Evolutionary conservation across 2,797 vertebrate species (phyloP).

Genomic region (Myiotriccus ornatus): DNA sequence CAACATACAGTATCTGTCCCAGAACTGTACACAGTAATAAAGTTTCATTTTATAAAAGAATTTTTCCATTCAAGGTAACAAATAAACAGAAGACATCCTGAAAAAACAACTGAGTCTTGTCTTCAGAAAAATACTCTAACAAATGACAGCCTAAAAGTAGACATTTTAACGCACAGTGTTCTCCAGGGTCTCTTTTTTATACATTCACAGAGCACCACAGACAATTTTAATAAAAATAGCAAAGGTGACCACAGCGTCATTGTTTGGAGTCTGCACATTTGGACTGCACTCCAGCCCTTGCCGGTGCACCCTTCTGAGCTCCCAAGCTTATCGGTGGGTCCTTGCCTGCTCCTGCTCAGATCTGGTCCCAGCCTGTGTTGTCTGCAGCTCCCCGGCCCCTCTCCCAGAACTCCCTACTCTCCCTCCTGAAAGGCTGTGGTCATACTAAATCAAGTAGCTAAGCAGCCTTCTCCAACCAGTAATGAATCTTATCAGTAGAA

Average conservation of each 20-base stretch:
- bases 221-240: not conserved
- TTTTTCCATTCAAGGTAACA: not conserved
- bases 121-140: not conserved
- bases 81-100: not conserved
- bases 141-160: not conserved
- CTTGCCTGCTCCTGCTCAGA: not conserved
- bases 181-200: not conserved
- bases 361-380: accelerated
- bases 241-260: not conserved
- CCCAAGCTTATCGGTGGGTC: not conserved
- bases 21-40: not conserved
- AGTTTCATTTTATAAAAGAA: not conserved
- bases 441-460: not conserved
- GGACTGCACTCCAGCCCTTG: not conserved
- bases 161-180: not conserved
- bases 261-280: not conserved
- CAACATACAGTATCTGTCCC: not conserved
- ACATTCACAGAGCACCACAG: not conserved
- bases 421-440: not conserved
- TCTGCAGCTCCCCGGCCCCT: accelerated
- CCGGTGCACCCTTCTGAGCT: not conserved
- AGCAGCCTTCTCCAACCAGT: not conserved
- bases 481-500: not conserved
- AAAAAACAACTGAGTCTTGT: not conserved
- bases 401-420: accelerated